Conservation (phyloP, 2,113 vertebrate species). For the Beaufortia kweichowensis region DNA sequence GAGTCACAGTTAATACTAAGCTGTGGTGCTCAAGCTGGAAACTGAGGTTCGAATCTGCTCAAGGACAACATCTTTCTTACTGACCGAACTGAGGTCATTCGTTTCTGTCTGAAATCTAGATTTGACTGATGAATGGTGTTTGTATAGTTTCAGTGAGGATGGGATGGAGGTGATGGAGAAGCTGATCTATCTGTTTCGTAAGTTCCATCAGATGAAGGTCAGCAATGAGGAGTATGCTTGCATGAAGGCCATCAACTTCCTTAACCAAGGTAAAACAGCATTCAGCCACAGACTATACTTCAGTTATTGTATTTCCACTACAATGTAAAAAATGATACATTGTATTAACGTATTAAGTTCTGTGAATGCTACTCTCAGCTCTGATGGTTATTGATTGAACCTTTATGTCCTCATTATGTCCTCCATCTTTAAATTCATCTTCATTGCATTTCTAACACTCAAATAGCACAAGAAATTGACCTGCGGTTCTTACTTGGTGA, state of each 20-base stretch:
- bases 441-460: not conserved
- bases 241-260: slow-evolving; percentile 99
- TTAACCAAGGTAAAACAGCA: slow-evolving; percentile 88
- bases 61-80: not conserved
- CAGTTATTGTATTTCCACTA: not conserved
- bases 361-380: not conserved
- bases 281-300: not conserved
- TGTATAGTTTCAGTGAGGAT: slow-evolving; percentile 89
- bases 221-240: slow-evolving; percentile 97
- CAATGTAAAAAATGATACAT: no score
- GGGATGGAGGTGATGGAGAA: slow-evolving; percentile 99
- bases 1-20: not conserved
- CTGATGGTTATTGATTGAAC: not conserved
- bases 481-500: not conserved
- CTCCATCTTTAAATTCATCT: not conserved
- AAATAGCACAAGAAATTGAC: no score
- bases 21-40: not conserved
- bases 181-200: slow-evolving; percentile 95
- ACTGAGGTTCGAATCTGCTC: not conserved
- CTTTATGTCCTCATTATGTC: not conserved
- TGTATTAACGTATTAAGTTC: no score
- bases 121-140: slow-evolving; percentile 75
- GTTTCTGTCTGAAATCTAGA: not conserved
- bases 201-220: slow-evolving; percentile 94
- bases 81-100: not conserved